Base-by-base conservation (phyloP, 2,113 vertebrate species). In the Albula glossodonta region DNA sequence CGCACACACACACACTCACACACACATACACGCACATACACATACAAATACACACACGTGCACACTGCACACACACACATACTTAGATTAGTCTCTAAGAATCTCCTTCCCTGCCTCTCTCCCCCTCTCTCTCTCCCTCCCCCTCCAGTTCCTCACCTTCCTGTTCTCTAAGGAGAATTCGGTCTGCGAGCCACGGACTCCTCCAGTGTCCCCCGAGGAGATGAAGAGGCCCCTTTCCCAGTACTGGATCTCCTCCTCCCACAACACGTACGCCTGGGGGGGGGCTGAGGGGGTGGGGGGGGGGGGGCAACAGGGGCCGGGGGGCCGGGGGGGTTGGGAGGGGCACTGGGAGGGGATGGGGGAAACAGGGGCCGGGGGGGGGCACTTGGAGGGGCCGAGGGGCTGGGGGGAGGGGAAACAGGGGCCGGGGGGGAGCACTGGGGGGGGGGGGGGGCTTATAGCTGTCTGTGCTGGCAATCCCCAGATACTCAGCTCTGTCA, bases 191-290 rank as follows among this genome's bases (percentile, higher is more conserved):
- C 90, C 94, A 9, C 94, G 95, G 57, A 94, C 91, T 0, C 93
- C 95, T 1, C 92, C 91, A 0, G 94, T 96, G 12, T 87, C 90
- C 84, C 90, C 94, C 0, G 97, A 97, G 5, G 96, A 97, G 87
- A 97, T 97, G 97, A 97, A 96, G 82, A 90, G 92, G 31, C 96
- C 97, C 0, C 86, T 97, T 81, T 97, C 97, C 49, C 96, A 97
- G 88, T 97, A 97, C 91, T 97, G 97, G 97, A 97, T 97, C 89
- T 97, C 96, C 6, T 97, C 97, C 0, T 97, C 97, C 12, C 97
- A 97, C 89, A 97, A 97, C 91, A 97, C 97, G 97, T 97, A 95
- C 3, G 60, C 25, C 0, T 9, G 52, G 80, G 4, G 17, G 48
- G 10, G 80, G 49, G 80, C 50, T 8, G 49, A 41, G 25, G 31